Conservation (phyloP, 2,113 vertebrate genomes). For the Barnardius zonarius region DNA sequence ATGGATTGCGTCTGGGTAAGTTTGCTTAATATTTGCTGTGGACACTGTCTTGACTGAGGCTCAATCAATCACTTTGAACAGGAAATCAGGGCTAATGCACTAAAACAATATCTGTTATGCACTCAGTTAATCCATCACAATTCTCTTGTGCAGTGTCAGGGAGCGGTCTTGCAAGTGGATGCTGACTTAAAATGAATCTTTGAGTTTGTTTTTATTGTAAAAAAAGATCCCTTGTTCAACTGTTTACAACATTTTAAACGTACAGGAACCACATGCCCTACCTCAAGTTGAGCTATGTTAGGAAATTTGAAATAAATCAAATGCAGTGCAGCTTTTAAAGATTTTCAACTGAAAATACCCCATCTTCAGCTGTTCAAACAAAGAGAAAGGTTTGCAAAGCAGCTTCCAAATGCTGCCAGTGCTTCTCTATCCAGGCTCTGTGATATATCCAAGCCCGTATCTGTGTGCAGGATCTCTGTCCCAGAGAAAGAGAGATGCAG, state of each 20-base stretch:
- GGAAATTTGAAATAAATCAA: background rate
- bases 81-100: conserved; percentile 73
- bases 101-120: conserved; percentile 63
- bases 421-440: background rate
- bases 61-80: conserved; percentile 66
- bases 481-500: background rate
- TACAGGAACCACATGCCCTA: background rate
- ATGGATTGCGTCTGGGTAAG: conserved; percentile 61
- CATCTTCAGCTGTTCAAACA: background rate
- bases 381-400: background rate
- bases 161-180: background rate
- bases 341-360: background rate
- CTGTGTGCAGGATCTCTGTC: background rate
- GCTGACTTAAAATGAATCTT: background rate
- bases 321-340: background rate
- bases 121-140: conserved; percentile 65
- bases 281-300: background rate
- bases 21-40: conserved; percentile 66
- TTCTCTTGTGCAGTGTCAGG: background rate
- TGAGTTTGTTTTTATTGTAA: background rate
- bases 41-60: conserved; percentile 47
- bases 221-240: background rate
- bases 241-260: background rate
- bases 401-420: background rate
- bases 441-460: background rate